Conservation (phyloP, 2,797 vertebrate genomes). For the Oceanodroma leucorhoa region DNA sequence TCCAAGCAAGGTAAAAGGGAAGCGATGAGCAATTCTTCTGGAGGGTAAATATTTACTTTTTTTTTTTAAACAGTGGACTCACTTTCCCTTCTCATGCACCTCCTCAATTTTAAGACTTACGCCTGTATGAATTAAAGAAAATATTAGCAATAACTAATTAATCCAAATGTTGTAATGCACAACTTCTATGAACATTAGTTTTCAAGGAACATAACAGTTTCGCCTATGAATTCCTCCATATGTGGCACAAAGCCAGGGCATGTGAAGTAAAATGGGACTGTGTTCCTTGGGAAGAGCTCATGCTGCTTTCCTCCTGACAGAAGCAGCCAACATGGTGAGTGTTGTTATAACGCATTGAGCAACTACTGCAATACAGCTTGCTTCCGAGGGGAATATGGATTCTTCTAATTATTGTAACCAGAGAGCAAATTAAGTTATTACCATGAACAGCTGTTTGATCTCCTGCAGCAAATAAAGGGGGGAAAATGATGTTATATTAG, state of each 20-base stretch:
- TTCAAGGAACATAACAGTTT: neutral
- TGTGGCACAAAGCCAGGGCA: neutral
- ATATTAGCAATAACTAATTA: neutral
- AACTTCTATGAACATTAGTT: neutral
- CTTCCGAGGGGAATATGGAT: neutral
- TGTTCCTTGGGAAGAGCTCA: neutral
- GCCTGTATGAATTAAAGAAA: neutral
- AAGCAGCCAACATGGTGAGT: constrained; percentile 34
- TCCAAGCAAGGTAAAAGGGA: neutral
- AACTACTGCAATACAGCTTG: neutral
- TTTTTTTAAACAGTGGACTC: neutral
- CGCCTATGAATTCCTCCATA: neutral
- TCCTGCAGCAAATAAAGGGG: constrained; percentile 24
- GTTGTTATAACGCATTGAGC: neutral
- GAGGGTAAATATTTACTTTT: neutral
- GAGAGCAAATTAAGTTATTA: constrained; percentile 55
- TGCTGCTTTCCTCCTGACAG: constrained; percentile 25
- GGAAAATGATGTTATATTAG: constrained; percentile 29
- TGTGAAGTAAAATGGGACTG: neutral
- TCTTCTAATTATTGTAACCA: constrained; percentile 4
- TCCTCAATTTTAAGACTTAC: neutral
- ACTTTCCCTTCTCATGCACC: neutral
- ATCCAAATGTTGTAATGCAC: neutral
- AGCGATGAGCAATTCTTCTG: neutral
- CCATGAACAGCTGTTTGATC: constrained; percentile 42